Evolutionary conservation across 2,113 vertebrate genomes (phyloP).

Genomic region (Cepphus grylle): DNA sequence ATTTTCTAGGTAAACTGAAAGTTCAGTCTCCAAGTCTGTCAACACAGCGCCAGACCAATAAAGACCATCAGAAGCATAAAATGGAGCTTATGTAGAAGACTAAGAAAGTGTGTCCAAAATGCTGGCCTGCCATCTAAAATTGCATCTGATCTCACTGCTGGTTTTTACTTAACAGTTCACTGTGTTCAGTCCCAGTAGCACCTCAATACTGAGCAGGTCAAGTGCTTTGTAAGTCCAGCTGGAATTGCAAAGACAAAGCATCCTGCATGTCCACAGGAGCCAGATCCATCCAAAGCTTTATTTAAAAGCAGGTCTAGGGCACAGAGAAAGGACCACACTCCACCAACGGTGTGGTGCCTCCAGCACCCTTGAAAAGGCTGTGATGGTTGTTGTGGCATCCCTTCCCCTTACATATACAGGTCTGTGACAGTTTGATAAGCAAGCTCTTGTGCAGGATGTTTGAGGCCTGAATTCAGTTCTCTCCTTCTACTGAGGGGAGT

Average conservation of each 20-base stretch:
- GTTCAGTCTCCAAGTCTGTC: not conserved
- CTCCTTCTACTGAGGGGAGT: not conserved
- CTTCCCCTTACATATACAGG: not conserved
- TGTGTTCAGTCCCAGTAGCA: not conserved
- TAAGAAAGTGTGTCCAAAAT: not conserved
- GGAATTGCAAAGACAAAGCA: not conserved
- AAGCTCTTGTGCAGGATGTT: not conserved
- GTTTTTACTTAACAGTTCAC: not conserved
- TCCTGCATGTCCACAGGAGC: rapidly evolving
- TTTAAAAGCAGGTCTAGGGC: not conserved
- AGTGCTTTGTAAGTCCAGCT: not conserved
- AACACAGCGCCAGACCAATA: not conserved
- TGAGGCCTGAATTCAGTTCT: not conserved
- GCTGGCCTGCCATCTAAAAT: not conserved
- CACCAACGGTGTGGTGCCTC: rapidly evolving
- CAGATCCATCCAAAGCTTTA: not conserved
- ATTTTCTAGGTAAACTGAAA: not conserved
- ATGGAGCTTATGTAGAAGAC: not conserved
- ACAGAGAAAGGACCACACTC: not conserved
- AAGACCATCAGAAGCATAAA: not conserved
- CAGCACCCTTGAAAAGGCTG: not conserved
- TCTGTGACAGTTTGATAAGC: not conserved
- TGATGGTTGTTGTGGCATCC: not conserved
- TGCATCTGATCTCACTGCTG: not conserved
- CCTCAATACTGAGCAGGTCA: rapidly evolving